Evolutionary conservation across 2,797 vertebrate species (phyloP).

Genomic region (Macropus fuliginosus): DNA sequence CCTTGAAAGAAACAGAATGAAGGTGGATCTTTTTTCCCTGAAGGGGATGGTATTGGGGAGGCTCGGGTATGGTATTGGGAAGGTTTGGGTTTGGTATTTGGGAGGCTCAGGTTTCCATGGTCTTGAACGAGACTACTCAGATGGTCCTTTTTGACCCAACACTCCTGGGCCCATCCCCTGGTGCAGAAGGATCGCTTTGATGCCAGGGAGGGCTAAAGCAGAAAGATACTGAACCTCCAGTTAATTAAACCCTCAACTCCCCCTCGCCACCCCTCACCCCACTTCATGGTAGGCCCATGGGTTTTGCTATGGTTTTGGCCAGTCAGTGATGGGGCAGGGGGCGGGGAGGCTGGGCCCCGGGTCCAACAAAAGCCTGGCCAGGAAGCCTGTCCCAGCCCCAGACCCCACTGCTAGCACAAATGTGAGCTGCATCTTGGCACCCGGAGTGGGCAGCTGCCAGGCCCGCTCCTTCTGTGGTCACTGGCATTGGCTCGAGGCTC

Average conservation of each 20-base stretch:
- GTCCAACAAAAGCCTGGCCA: constrained; percentile 76
- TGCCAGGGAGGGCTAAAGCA: constrained; percentile 47
- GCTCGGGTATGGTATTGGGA: background rate
- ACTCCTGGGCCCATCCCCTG: background rate
- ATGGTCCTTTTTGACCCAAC: background rate
- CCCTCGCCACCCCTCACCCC: constrained; percentile 4
- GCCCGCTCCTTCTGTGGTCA: constrained; percentile 82
- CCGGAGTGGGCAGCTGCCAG: constrained; percentile 82
- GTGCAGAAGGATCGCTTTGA: background rate
- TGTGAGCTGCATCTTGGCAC: constrained; percentile 83
- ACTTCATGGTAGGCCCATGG: constrained; percentile 77
- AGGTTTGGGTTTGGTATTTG: background rate
- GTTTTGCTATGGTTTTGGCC: constrained; percentile 67
- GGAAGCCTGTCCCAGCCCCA: constrained; percentile 76
- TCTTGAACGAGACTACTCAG: background rate
- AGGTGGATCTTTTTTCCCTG: background rate
- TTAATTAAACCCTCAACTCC: constrained; percentile 41
- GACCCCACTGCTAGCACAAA: constrained; percentile 69
- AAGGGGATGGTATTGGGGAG: background rate
- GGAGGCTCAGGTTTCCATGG: background rate
- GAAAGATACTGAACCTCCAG: constrained; percentile 24
- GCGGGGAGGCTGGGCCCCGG: constrained; percentile 67
- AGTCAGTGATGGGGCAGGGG: constrained; percentile 60
- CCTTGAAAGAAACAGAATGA: background rate
- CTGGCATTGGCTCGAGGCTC: constrained; percentile 79